Base-by-base conservation (phyloP, 2,797 vertebrate genomes). In the Pogoniulus pusillus region DNA sequence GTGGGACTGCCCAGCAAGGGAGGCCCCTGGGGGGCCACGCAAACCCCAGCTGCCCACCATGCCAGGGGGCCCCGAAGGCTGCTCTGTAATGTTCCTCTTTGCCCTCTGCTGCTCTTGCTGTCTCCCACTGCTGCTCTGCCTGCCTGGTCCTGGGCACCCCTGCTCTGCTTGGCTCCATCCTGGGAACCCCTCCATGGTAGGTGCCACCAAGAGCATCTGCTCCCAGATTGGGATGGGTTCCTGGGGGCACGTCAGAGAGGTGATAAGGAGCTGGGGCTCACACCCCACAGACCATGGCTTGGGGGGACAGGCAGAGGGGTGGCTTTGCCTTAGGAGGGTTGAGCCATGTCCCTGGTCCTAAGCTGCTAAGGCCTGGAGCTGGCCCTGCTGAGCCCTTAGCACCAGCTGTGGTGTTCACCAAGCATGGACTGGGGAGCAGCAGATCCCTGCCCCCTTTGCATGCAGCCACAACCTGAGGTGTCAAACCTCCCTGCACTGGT, bases 131-230 rank as follows among this genome's bases (percentile, higher is more conserved):
- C 78, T 71, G 91, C 98, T 97, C 97, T 96, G 97, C 96, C 97
- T 98, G 95, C 92, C 91, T 98, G 97, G 97, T 97, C 97, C 97
- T 96, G n/a, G n/a, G n/a, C n/a, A n/a, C n/a, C n/a, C n/a, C 78
- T 71, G 91, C 98, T 97, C 97, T 96, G 97, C 96, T 97, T 98
- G 95, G 97, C 97, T 98, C 97, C 97, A 85, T 97, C 96, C 96
- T 90, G 98, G 98, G 98, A 98, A 86, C 89, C 92, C 94, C 96
- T 96, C 95, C 97, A 98, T 20, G 98, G 98, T 99, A 98, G 98
- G 98, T 98, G 97, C 97, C 97, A 95, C 51, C 96, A 12, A 55
- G 93, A 97, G 35, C 5, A 3, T 16, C 58, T 70, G 35, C 18
- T 71, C 53, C 51, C 59, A 30, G 76, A 70, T 11, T 47, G 84